Evolutionary conservation across 1,140 invertebrate species (phyloP).

Genomic region (Drosophila kanapiae): DNA sequence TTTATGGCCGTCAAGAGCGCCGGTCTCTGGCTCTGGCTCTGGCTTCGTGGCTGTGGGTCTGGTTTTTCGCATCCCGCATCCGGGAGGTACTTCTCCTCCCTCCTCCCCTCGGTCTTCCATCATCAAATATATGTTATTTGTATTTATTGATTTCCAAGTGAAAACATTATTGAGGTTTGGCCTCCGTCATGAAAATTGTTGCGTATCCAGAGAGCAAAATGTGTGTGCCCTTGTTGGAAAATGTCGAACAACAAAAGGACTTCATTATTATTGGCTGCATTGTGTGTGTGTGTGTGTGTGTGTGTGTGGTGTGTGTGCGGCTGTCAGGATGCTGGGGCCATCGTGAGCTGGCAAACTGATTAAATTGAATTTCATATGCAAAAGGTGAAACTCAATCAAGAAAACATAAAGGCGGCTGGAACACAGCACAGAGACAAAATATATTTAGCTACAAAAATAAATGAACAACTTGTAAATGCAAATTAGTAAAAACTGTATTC

Average conservation of each 20-base stretch:
- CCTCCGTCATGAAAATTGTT: constrained; percentile 32
- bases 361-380: constrained; percentile 84
- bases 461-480: background rate
- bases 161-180: constrained; percentile 79
- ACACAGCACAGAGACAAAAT: constrained; percentile 8
- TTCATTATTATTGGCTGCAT: constrained; percentile 80
- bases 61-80: constrained; percentile 13
- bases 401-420: constrained; percentile 70
- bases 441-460: background rate
- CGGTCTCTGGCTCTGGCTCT: constrained; percentile 16
- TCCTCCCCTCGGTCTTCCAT: background rate
- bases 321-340: constrained; percentile 32
- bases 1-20: constrained; percentile 67
- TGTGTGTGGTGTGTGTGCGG: constrained; percentile 20
- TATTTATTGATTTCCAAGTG: constrained; percentile 83
- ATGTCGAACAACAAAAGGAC: constrained; percentile 79
- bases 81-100: background rate
- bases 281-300: constrained; percentile 35
- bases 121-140: constrained; percentile 74
- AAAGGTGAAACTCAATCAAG: constrained; percentile 83
- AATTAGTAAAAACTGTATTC: background rate
- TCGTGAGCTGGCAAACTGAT: constrained; percentile 76
- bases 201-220: constrained; percentile 65
- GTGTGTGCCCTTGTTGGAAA: constrained; percentile 53
- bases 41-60: constrained; percentile 6